Conservation (phyloP, 2,113 vertebrate genomes). For the Paraplagusia blochii region DNA sequence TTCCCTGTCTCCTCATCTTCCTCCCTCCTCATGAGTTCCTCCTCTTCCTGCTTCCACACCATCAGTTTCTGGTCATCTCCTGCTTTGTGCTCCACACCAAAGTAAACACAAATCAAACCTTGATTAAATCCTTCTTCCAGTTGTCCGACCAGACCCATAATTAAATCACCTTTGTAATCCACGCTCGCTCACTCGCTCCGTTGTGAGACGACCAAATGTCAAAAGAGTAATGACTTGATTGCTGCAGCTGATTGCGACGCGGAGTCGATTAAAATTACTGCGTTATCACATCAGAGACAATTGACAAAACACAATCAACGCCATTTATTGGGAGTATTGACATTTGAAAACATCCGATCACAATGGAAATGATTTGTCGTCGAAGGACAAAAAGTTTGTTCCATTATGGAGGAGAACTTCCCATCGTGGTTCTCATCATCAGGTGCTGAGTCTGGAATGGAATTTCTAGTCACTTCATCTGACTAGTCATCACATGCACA, state of each 20-base stretch:
- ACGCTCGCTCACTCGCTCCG: conserved; percentile 3
- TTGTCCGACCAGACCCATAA: too few relatives aligned
- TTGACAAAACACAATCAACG: conserved; percentile 23
- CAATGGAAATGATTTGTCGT: not conserved
- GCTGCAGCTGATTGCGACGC: conserved; percentile 6
- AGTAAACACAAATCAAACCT: too few relatives aligned
- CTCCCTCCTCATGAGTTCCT: too few relatives aligned
- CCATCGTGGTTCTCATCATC: not conserved
- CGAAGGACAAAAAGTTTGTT: not conserved
- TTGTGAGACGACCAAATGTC: conserved; percentile 30
- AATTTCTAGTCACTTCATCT: too few relatives aligned
- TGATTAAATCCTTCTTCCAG: too few relatives aligned
- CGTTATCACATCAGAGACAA: conserved; percentile 12
- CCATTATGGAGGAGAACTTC: not conserved
- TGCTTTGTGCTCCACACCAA: too few relatives aligned
- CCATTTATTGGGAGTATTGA: conserved; percentile 14
- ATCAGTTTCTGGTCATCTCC: too few relatives aligned
- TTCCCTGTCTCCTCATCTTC: too few relatives aligned
- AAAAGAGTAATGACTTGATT: conserved; percentile 40
- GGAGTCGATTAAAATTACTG: conserved; percentile 18
- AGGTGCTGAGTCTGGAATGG: too few relatives aligned
- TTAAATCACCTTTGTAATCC: too few relatives aligned
- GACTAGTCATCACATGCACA: too few relatives aligned
- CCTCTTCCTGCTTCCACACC: too few relatives aligned
- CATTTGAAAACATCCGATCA: conserved; percentile 10